Percentiles rank a stretch among this genome's conserved stretches.
Conservation (phyloP, 2,113 vertebrate genomes). For the Aspidoscelis tigris region DNA sequence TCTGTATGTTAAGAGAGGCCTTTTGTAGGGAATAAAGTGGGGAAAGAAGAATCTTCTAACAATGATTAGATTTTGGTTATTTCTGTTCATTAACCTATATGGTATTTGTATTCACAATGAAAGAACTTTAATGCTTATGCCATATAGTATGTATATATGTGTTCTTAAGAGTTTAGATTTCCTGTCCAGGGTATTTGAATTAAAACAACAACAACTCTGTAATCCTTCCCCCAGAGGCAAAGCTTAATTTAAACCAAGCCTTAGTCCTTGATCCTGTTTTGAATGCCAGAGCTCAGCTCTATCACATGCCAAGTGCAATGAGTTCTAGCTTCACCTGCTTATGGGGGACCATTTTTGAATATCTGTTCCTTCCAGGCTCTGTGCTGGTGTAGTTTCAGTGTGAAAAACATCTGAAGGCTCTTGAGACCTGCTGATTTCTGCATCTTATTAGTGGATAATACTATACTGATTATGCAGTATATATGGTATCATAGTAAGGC, state of each 20-base stretch:
- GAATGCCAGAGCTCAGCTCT: constrained; percentile 9
- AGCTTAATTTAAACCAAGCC: constrained; percentile 10
- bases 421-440: too few species aligned
- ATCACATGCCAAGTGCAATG: background rate
- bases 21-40: background rate
- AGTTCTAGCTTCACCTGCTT: background rate
- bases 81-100: background rate
- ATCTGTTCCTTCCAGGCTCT: too few species aligned
- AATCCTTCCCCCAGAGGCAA: constrained; percentile 20
- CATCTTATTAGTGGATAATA: too few species aligned
- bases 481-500: too few species aligned
- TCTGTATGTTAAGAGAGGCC: background rate
- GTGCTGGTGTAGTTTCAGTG: too few species aligned
- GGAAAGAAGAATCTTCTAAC: background rate
- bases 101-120: background rate
- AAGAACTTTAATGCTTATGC: constrained; percentile 1
- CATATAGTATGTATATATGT: background rate
- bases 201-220: too few species aligned
- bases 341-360: background rate
- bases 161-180: background rate
- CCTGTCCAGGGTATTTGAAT: background rate
- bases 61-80: background rate
- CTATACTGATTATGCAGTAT: too few species aligned
- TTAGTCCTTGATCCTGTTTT: constrained; percentile 1
- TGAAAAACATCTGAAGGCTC: too few species aligned